phyloP scores from a whole-genome alignment of 2,113 vertebrate genomes.

The Turnix velox region DNA sequence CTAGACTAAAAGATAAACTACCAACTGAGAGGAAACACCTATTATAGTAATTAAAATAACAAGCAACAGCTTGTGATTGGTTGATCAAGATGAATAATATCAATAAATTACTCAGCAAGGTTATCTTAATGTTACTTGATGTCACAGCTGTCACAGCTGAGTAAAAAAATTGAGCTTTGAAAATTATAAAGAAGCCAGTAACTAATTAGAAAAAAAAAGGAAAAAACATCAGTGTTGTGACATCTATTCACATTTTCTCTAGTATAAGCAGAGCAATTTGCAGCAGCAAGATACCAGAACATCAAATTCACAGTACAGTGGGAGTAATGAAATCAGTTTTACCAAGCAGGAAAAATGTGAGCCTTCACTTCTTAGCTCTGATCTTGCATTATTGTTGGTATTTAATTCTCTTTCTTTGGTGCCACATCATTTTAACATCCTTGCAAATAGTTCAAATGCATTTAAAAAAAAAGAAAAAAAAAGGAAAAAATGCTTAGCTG shows the following conservation, averaged over 20 bases:
- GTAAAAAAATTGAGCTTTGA: background rate
- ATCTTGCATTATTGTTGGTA: background rate
- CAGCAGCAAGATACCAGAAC: background rate
- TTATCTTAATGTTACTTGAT: background rate
- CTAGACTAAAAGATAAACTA: background rate
- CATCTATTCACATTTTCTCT: background rate
- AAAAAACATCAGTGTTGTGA: background rate
- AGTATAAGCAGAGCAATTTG: background rate
- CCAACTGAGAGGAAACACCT: background rate
- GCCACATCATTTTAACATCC: background rate
- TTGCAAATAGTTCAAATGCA: background rate
- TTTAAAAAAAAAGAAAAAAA: background rate
- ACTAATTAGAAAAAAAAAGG: background rate
- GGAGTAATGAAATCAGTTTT: background rate
- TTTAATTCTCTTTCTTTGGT: background rate
- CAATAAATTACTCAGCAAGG: background rate
- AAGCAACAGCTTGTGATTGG: background rate
- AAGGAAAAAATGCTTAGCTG: background rate
- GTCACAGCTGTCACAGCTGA: background rate
- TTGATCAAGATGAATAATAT: background rate
- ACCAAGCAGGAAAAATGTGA: background rate
- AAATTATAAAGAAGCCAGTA: background rate
- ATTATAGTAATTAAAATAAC: background rate
- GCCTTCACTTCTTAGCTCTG: background rate
- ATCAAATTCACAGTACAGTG: background rate